Evolutionary conservation across 2,797 vertebrate species (phyloP).

Genomic region (Cyprinodon diabolis): DNA sequence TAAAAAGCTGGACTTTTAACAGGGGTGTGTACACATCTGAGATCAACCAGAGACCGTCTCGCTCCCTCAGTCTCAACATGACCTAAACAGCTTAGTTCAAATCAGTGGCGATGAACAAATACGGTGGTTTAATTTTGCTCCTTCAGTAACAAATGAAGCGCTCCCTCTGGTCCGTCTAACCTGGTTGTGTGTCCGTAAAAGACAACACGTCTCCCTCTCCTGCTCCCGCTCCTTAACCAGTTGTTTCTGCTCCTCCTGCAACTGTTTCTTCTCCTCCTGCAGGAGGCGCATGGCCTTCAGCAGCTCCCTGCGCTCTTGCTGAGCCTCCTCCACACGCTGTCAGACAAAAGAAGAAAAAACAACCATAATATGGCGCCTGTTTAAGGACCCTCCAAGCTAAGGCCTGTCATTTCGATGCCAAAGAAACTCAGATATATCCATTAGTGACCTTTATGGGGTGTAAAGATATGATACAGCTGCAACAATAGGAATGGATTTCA

Average conservation of each 20-base stretch:
- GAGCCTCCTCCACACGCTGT: constrained; percentile 92
- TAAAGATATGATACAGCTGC: not conserved
- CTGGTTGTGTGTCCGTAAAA: constrained; percentile 87
- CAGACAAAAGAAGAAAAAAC: constrained; percentile 23
- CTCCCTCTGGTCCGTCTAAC: constrained; percentile 68
- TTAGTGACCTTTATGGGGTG: not conserved
- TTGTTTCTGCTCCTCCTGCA: constrained; percentile 90
- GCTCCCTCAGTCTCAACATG: not conserved
- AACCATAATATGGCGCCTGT: not conserved
- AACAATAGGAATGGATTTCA: not conserved
- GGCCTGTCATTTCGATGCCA: not conserved
- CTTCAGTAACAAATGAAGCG: not conserved
- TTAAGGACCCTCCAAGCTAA: not conserved
- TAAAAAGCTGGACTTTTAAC: constrained; percentile 4
- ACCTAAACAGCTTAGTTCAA: not conserved
- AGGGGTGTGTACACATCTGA: constrained; percentile 4
- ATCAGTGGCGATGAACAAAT: not conserved
- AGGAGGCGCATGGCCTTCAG: constrained; percentile 87
- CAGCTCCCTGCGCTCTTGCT: constrained; percentile 94
- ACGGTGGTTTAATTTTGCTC: not conserved
- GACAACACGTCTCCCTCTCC: constrained; percentile 88
- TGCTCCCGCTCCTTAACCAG: constrained; percentile 86
- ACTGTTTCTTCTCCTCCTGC: constrained; percentile 90
- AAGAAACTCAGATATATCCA: not conserved
- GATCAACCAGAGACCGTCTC: not conserved